Percentiles rank a stretch among this genome's conserved stretches.
Conservation (phyloP, 2,113 vertebrate genomes). For the Pelecanoides urinatrix region DNA sequence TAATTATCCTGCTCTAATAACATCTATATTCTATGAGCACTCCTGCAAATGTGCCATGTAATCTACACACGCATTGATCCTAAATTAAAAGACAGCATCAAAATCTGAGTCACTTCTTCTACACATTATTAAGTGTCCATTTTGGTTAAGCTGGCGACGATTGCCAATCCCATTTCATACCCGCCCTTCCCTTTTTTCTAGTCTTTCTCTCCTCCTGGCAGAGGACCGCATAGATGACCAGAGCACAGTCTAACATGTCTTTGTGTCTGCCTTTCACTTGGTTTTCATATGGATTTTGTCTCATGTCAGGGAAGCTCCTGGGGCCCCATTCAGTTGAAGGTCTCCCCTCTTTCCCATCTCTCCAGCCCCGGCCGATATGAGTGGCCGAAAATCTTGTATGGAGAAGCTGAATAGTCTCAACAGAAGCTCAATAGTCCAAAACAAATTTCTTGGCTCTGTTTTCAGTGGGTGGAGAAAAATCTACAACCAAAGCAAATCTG, state of each 20-base stretch:
- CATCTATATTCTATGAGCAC: background rate
- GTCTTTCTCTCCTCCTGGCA: background rate
- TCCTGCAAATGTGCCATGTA: background rate
- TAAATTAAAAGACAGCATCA: conserved; percentile 32
- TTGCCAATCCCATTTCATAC: background rate
- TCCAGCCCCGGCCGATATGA: background rate
- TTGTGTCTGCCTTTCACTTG: background rate
- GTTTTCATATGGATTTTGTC: background rate
- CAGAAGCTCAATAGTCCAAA: background rate
- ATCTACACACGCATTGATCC: background rate
- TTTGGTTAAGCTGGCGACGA: background rate
- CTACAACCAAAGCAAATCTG: background rate
- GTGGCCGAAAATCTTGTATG: background rate
- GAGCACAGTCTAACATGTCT: background rate
- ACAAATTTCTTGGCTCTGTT: background rate
- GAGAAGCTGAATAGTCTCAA: background rate
- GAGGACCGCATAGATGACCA: background rate
- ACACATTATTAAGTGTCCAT: background rate
- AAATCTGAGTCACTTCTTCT: conserved; percentile 29
- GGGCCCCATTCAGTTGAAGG: background rate
- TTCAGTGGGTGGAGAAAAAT: background rate
- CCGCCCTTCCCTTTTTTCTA: background rate
- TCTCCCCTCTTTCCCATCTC: background rate
- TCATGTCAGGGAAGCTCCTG: background rate
- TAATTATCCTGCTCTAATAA: background rate